Conservation (phyloP, 1,140 invertebrate species). For the Leguminivora glycinivorella region DNA sequence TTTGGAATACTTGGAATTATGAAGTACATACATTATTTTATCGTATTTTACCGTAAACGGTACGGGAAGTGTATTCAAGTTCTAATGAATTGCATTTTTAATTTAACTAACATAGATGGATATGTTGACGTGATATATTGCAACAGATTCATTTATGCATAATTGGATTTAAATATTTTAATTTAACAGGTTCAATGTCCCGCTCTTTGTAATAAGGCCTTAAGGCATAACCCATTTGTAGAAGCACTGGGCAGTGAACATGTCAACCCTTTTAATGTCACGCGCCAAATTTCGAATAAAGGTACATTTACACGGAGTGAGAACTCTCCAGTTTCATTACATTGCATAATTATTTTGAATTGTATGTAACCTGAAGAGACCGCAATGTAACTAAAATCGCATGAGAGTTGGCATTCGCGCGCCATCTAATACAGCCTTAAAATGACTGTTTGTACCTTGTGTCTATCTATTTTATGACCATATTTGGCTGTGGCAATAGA, state of each 20-base stretch:
- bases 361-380: too few species aligned
- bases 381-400: too few species aligned
- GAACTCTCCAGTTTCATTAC: too few species aligned
- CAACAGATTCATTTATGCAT: constrained; percentile 27
- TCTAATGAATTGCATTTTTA: constrained; percentile 16
- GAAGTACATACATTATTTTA: constrained; percentile 4
- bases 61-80: background rate
- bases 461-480: background rate
- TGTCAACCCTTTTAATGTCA: background rate
- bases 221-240: too few species aligned
- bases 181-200: background rate
- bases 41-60: constrained; percentile 13
- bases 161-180: constrained; percentile 13
- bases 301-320: too few species aligned
- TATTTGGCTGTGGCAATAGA: background rate
- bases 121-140: constrained; percentile 9
- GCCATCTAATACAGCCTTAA: too few species aligned
- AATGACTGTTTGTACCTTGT: background rate
- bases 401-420: too few species aligned
- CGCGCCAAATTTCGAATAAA: background rate
- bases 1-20: constrained; percentile 7
- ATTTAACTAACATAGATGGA: background rate
- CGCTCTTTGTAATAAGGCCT: too few species aligned
- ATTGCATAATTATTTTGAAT: too few species aligned
- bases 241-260: too few species aligned